phyloP scores from a whole-genome alignment of 1,140 invertebrate genomes.

The Chymomyza costata region DNA sequence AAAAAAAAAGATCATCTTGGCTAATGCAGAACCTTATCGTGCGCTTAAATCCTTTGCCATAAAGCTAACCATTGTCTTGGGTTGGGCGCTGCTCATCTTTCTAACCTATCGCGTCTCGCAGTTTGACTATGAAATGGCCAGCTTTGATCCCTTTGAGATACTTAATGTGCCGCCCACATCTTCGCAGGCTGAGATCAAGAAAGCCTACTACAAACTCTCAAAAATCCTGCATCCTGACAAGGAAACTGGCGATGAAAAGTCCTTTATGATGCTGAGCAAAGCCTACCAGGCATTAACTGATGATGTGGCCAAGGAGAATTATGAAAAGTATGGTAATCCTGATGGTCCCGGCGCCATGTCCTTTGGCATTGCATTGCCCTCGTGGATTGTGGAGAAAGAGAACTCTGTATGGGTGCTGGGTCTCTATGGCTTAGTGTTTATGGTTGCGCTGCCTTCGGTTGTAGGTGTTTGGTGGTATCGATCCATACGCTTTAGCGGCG shows the following conservation, averaged over 20 bases:
- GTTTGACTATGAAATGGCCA: conserved; percentile 98
- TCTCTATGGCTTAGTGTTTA: conserved; percentile 96
- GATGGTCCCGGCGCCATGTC: conserved; percentile 99
- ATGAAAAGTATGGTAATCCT: conserved; percentile 99
- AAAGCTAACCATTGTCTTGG: conserved; percentile 83
- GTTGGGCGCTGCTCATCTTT: conserved; percentile 91
- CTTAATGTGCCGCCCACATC: conserved; percentile 90
- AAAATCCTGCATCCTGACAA: conserved; percentile 98
- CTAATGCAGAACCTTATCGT: conserved; percentile 90
- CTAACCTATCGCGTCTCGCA: conserved; percentile 97
- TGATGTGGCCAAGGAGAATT: conserved; percentile 97
- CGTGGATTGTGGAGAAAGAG: conserved; percentile 99
- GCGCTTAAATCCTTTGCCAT: conserved; percentile 83
- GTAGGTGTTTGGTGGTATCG: conserved; percentile 99
- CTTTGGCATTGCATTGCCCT: conserved; percentile 99
- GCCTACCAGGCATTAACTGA: conserved; percentile 95
- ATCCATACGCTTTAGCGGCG: conserved; percentile 96
- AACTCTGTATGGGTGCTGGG: conserved; percentile 98
- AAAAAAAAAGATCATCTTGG: conserved; percentile 88
- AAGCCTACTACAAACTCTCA: conserved; percentile 95
- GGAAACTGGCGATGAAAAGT: conserved; percentile 96
- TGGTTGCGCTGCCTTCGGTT: conserved; percentile 95
- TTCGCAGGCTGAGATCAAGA: conserved; percentile 92
- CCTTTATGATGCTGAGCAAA: conserved; percentile 98
- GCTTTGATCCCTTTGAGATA: conserved; percentile 99